phyloP scores from a whole-genome alignment of 2,797 vertebrate species.

The Hydrophis major region DNA sequence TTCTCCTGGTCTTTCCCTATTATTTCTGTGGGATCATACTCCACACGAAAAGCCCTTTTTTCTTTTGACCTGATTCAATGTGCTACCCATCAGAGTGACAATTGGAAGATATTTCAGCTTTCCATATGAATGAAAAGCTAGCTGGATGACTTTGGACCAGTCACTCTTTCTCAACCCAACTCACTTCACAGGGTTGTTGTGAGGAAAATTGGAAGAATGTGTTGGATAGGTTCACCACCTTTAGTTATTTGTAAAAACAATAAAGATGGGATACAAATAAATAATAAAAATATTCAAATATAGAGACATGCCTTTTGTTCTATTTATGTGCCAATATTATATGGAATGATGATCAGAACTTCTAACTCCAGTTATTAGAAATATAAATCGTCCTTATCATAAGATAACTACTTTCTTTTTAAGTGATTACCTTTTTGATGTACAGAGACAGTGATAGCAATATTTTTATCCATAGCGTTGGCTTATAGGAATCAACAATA shows the following conservation, averaged over 20 bases:
- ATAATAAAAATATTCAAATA: background rate
- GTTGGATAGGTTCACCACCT: too few species aligned
- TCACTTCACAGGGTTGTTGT: too few species aligned
- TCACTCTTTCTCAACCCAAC: too few species aligned
- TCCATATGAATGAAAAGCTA: too few species aligned
- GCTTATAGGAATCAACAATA: background rate
- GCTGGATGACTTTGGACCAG: too few species aligned
- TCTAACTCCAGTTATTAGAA: background rate
- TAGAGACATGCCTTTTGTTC: background rate
- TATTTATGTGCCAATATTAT: background rate
- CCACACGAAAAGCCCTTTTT: background rate
- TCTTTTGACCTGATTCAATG: background rate
- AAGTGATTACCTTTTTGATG: background rate
- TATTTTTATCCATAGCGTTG: background rate
- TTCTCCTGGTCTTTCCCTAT: background rate
- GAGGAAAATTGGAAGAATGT: too few species aligned
- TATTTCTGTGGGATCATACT: background rate
- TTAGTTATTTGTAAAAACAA: too few species aligned
- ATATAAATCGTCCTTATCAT: background rate
- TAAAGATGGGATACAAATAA: too few species aligned
- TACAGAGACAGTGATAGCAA: background rate
- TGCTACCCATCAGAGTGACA: background rate
- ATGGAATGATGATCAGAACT: background rate
- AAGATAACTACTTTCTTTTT: background rate
- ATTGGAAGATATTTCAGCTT: background rate